phyloP scores from a whole-genome alignment of 2,888 invertebrate species.

The Macrosiphum euphorbiae region DNA sequence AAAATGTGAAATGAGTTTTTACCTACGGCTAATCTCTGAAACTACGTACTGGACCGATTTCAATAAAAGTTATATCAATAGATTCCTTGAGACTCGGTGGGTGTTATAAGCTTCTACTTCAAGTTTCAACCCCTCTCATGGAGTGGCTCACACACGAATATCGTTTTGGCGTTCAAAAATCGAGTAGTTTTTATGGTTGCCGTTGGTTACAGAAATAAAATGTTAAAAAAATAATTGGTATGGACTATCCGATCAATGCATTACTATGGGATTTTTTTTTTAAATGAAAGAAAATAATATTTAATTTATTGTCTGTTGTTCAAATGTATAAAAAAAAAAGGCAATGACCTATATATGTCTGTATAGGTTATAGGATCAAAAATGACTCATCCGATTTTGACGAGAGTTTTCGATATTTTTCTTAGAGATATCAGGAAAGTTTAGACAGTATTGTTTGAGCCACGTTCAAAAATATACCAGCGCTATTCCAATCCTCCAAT shows the following conservation, averaged over 20 bases:
- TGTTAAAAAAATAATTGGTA: neutral
- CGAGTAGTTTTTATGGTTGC: neutral
- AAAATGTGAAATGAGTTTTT: too few relatives aligned
- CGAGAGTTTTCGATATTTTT: neutral
- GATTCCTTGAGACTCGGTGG: neutral
- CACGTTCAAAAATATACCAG: neutral
- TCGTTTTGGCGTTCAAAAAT: neutral
- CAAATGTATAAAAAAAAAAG: neutral
- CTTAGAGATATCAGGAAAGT: neutral
- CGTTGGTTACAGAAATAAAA: neutral
- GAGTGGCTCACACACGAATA: neutral
- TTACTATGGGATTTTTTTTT: neutral
- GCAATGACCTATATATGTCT: neutral
- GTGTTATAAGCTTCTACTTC: neutral
- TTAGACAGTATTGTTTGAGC: neutral
- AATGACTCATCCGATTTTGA: neutral
- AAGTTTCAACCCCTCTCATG: neutral
- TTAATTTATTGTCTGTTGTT: neutral
- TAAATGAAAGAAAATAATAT: neutral
- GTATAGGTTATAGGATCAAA: neutral
- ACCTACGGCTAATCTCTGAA: too few relatives aligned
- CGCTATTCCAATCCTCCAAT: neutral
- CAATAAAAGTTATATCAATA: too few relatives aligned
- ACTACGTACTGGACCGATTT: too few relatives aligned
- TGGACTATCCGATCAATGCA: neutral